These are phyloP conservation scores for Montipora sp. DNA, from an alignment of 64 coral and sea anemone species.

Conservation along the genomic window DNA sequence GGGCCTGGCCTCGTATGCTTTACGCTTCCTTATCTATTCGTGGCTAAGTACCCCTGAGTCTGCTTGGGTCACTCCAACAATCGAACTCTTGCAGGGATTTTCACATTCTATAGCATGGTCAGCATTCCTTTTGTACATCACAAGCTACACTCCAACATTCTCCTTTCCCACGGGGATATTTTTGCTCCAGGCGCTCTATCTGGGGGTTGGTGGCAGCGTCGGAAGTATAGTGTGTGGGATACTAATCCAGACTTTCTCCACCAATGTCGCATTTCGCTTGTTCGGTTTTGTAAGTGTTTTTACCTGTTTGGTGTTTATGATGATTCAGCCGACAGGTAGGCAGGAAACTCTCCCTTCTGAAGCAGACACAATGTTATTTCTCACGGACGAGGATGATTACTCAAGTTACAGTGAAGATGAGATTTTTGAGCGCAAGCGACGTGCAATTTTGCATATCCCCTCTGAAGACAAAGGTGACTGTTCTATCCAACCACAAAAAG, in stretches of 20 bases:
- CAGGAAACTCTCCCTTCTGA: conserved; percentile 73
- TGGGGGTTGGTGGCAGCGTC: conserved; percentile 75
- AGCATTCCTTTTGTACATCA: conserved; percentile 92
- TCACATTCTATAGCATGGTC: conserved; percentile 88
- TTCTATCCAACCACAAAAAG: conserved; percentile 30
- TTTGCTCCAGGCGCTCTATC: conserved; percentile 81
- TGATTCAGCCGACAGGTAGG: conserved; percentile 71
- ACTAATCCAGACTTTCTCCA: conserved; percentile 74
- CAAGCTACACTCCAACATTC: conserved; percentile 83
- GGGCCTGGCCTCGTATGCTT: conserved; percentile 80
- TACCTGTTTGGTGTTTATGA: conserved; percentile 69
- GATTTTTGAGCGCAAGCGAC: conserved; percentile 51
- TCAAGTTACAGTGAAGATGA: conserved; percentile 93
- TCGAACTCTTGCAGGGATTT: conserved; percentile 88
- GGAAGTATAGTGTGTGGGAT: conserved; percentile 70
- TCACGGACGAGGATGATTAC: conserved; percentile 85
- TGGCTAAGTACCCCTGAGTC: conserved; percentile 85
- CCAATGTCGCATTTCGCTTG: conserved; percentile 74
- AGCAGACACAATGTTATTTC: conserved; percentile 70
- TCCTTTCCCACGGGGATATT: conserved; percentile 89
- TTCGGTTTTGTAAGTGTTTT: conserved; percentile 73
- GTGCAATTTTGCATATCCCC: conserved; percentile 64
- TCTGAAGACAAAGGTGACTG: conserved; percentile 15
- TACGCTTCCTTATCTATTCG: conserved; percentile 86
- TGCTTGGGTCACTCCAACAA: conserved; percentile 83